Percentiles rank a stretch among this genome's conserved stretches.
Evolutionary conservation across 2,888 invertebrate genomes (phyloP).

Genomic region (Cosmia trapezina): DNA sequence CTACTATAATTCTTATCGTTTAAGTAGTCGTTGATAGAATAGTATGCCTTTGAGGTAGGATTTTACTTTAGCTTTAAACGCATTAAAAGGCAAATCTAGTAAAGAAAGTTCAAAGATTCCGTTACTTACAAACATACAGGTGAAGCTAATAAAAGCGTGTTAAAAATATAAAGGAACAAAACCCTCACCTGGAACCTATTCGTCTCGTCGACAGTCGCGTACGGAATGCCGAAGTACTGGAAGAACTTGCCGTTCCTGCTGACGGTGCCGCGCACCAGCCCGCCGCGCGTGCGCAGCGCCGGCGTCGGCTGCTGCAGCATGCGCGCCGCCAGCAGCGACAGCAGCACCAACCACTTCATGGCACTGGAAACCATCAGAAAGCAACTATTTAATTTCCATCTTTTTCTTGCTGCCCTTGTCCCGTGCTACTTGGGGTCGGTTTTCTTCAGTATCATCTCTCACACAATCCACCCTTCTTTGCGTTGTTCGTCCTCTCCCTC

Average conservation of each 20-base stretch:
- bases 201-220: slow-evolving; percentile 78
- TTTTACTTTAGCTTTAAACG: no score
- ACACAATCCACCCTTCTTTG: no score
- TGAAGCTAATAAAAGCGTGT: no score
- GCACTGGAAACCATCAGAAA: slow-evolving; percentile 22
- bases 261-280: slow-evolving; percentile 80
- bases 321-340: slow-evolving; percentile 79
- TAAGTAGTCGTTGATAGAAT: no score
- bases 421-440: neutral
- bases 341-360: slow-evolving; percentile 83
- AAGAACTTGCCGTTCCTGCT: slow-evolving; percentile 79
- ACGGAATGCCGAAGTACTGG: slow-evolving; percentile 85
- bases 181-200: slow-evolving; percentile 83
- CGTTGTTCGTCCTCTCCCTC: neutral
- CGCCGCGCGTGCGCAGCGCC: slow-evolving; percentile 75
- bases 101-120: no score
- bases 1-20: no score
- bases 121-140: no score
- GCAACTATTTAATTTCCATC: neutral
- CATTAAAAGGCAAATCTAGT: no score
- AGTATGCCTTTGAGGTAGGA: no score
- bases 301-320: slow-evolving; percentile 82
- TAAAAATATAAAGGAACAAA: neutral
- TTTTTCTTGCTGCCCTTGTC: neutral
- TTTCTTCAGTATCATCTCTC: no score